Conservation (phyloP, 2,888 invertebrate species). For the Isotomurus palustris region DNA sequence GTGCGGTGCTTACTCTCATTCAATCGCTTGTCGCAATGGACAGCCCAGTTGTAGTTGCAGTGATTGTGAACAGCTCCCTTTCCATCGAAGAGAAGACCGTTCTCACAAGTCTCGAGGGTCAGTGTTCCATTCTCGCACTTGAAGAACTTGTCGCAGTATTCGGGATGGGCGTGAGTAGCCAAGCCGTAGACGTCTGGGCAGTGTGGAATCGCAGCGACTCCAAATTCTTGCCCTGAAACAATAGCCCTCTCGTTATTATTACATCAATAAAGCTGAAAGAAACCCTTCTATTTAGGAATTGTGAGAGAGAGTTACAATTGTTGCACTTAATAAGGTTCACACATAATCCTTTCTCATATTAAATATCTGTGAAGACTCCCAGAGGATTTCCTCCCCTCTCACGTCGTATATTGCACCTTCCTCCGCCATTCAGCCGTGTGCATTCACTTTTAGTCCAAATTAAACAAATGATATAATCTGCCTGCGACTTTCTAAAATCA, state of each 20-base stretch:
- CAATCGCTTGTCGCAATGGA: constrained; percentile 49
- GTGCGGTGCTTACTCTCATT: constrained; percentile 33
- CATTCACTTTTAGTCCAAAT: too few species aligned
- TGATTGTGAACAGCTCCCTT: constrained; percentile 84
- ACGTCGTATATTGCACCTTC: too few species aligned
- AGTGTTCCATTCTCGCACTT: constrained; percentile 85
- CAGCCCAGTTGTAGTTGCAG: constrained; percentile 93
- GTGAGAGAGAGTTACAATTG: background rate
- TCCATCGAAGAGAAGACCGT: constrained; percentile 84
- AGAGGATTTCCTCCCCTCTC: too few species aligned
- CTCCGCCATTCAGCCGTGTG: too few species aligned
- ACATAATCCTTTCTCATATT: too few species aligned
- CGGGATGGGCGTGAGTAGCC: constrained; percentile 79
- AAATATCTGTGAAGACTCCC: too few species aligned
- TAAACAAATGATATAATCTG: too few species aligned
- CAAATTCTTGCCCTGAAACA: constrained; percentile 6
- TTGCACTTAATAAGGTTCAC: too few species aligned
- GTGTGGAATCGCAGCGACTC: too few species aligned
- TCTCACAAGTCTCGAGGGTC: constrained; percentile 84
- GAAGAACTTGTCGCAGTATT: constrained; percentile 83
- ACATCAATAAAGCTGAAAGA: background rate
- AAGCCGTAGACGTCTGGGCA: constrained; percentile 79
- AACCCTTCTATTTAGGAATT: too few species aligned
- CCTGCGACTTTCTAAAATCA: too few species aligned
- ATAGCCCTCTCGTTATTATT: background rate